Base-by-base conservation (phyloP, 2,888 invertebrate genomes). In the Pterostichus niger region DNA sequence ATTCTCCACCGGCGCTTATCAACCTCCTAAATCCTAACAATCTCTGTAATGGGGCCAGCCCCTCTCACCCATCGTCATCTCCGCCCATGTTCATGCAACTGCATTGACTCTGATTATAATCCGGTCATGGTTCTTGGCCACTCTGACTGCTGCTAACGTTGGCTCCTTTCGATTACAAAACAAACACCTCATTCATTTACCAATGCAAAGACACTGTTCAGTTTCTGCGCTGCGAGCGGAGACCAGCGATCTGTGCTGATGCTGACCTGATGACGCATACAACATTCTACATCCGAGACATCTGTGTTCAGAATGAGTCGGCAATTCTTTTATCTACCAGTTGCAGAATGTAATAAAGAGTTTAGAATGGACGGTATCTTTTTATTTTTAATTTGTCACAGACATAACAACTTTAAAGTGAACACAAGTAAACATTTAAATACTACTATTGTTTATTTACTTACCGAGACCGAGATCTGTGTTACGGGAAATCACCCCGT, bases 151-250 rank as follows among this genome's bases (percentile, higher is more conserved):
- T 54, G 54, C 15, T n/a, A 35, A 35, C 44, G 17, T 71, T 71
- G 44, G n/a, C 40, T 10, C 44, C 68, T 44, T 71, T 40, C 44
- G 68, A 71, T 71, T 71, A 71, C 68, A 44, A 71, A 15, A 44
- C 68, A 44, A 15, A 71, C 24, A 40, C 68, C 17, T 44, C 44
- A 71, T 71, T 71, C 68, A 71, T 71, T 71, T 71, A 71, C 24
- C 44, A 71, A 71, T 71, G 13, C 46, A 35, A 2, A 59, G 9
- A 6, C 5, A 64, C 15, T 44, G 46, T 15, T 44, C 17, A 24
- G 35, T 24, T 24, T 24, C 40, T 40, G 40, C 9, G 40, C 5
- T 40, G 40, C 6, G 35, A 35, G 35, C n/a, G n/a, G n/a, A n/a
- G n/a, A n/a, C n/a, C n/a, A n/a, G n/a, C n/a, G 24, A 24, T 24